These are phyloP conservation scores for Andinoacara biseriatus DNA, from an alignment of 2,113 vertebrate genomes.

Conservation along the genomic window DNA sequence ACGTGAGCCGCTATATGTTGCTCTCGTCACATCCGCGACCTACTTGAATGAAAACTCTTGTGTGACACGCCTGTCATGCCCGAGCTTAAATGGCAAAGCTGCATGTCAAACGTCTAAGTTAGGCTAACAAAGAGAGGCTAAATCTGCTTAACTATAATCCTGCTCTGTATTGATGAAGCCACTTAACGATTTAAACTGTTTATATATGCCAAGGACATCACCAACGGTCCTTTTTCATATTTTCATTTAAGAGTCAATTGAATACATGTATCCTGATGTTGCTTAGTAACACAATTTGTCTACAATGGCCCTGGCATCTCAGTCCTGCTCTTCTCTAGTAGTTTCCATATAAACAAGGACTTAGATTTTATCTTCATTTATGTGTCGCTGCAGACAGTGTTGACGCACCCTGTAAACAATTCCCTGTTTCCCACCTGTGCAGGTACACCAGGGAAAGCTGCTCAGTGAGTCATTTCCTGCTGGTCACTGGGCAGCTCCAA, in stretches of 20 bases:
- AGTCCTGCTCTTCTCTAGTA: not conserved
- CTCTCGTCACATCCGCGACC: constrained; percentile 47
- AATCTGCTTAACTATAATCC: not conserved
- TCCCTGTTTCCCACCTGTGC: not conserved
- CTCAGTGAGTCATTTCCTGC: not conserved
- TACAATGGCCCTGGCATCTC: not conserved
- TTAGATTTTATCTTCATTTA: constrained; percentile 10
- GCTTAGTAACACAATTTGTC: not conserved
- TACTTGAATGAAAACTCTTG: constrained; percentile 50
- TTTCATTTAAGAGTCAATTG: not conserved
- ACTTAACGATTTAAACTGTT: not conserved
- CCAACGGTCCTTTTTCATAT: not conserved
- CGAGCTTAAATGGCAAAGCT: constrained; percentile 18
- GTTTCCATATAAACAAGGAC: not conserved
- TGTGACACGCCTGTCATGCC: constrained; percentile 2
- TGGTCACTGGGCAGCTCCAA: not conserved
- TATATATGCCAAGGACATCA: not conserved
- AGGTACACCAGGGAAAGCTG: not conserved
- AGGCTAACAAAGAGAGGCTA: not conserved
- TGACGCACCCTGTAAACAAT: constrained; percentile 8
- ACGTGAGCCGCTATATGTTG: accelerated
- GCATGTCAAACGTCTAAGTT: not conserved
- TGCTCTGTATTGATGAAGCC: not conserved
- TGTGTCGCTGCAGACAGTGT: not conserved
- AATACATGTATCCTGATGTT: not conserved